phyloP scores from a whole-genome alignment of 2,113 vertebrate species.

The human region GRCh38 chr2:98908001-98908500 shows the following conservation, averaged over 20 bases:
- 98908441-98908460: background rate
- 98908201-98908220: background rate
- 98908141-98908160: background rate
- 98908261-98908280: no score
- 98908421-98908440: no score
- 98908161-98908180: background rate
- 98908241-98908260: background rate
- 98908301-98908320: background rate
- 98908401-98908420: background rate
- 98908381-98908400: background rate
- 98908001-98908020: background rate
- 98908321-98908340: background rate
- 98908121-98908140: background rate
- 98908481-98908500: background rate
- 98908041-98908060: background rate
- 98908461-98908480: background rate
- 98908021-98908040: background rate
- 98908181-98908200: no score
- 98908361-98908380: background rate
- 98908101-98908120: background rate
- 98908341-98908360: background rate
- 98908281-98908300: background rate
- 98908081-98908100: background rate
- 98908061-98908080: background rate
- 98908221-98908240: background rate